Base-by-base conservation (phyloP, 2,797 vertebrate genomes). In the Sebastes trivittatus region DNA sequence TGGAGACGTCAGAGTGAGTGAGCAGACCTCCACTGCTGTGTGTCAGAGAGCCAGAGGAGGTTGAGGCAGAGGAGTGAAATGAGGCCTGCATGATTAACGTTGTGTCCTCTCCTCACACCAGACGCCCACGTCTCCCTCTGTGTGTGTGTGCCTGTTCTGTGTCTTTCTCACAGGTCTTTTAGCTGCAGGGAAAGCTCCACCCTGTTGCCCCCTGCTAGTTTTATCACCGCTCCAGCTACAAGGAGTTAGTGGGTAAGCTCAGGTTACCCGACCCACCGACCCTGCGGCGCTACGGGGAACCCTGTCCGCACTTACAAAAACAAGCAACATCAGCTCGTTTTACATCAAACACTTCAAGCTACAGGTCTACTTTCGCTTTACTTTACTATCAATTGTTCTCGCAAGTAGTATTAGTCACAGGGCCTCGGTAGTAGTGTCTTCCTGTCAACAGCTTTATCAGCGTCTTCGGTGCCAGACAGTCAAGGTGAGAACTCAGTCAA, bases 291-390 rank as follows among this genome's bases (percentile, higher is more conserved):
- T 34, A 79, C 60, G 30, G 93, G 92, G 89, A 89, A 78, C 83
- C 84, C 83, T 87, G 88, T 93, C 90, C 63, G 62, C 88, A 89
- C 90, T 89, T 94, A 93, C n/a, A 93, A 95, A 94, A 96, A 95
- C 89, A 95, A 94, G 88, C 93, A 92, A 81, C 83, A 87, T 88
- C 79, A 84, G 82, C 85, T 95, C 83, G 67, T 80, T 94, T 95
- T 93, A 94, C 92, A 84, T 77, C 84, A 83, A 92, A 93, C 78
- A 84, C 82, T 84, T 82, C 11, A 56, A 85, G 73, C 69, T 72
- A 81, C 70, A 77, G 55, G 69, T 87, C 72, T 78, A 22, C 74
- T 70, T 71, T 85, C 67, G 49, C 82, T 81, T 84, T 67, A 72
- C 58, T 83, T 89, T 56, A 30, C 59, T 59, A 68, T 59, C 5